Evolutionary conservation across 2,888 invertebrate species (phyloP).

Genomic region (Habroteleia sp.): DNA sequence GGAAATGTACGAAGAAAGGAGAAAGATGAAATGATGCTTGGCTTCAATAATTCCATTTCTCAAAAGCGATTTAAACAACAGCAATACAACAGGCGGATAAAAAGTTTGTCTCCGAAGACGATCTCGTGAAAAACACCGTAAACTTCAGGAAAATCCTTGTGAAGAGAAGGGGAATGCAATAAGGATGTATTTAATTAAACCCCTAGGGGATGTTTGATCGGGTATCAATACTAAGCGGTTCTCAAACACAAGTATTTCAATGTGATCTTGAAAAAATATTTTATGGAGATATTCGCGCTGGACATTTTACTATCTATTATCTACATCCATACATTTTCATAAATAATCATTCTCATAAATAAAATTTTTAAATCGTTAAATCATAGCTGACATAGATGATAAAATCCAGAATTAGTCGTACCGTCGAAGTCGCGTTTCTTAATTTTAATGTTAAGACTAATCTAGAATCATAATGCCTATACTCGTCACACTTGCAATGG

Average conservation of each 20-base stretch:
- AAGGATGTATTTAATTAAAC: slow-evolving; percentile 80
- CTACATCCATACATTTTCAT: too few relatives aligned
- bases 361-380: too few relatives aligned
- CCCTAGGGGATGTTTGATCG: slow-evolving; percentile 78
- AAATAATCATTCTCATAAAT: too few relatives aligned
- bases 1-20: slow-evolving; percentile 2
- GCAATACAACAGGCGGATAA: slow-evolving; percentile 49
- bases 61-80: slow-evolving; percentile 51
- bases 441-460: too few relatives aligned
- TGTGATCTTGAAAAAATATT: slow-evolving; percentile 25
- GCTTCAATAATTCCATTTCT: slow-evolving; percentile 63
- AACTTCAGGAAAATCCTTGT: slow-evolving; percentile 68
- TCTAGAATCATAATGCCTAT: too few relatives aligned
- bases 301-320: too few relatives aligned
- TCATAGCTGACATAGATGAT: too few relatives aligned
- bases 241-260: slow-evolving; percentile 67
- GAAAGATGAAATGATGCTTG: slow-evolving; percentile 43
- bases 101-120: slow-evolving; percentile 67
- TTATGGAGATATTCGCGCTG: background rate
- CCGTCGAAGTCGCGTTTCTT: too few relatives aligned
- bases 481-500: too few relatives aligned
- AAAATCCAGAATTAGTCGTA: too few relatives aligned
- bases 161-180: slow-evolving; percentile 63
- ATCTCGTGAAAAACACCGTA: slow-evolving; percentile 75
- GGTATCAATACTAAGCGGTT: slow-evolving; percentile 79